Base-by-base conservation (phyloP, 2,113 vertebrate species). In the Callithrix jacchus region DNA sequence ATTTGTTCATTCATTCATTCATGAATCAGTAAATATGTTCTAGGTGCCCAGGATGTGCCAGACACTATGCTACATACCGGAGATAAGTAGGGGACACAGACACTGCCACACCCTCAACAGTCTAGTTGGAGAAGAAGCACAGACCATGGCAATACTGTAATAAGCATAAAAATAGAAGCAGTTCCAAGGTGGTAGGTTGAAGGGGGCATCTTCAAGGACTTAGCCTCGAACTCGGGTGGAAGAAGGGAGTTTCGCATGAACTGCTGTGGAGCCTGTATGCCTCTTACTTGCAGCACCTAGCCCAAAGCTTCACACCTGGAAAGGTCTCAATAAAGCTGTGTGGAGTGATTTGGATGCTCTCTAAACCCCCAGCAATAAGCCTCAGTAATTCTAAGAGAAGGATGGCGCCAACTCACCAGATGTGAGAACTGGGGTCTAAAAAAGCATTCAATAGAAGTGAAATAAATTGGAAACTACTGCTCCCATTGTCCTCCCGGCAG, bases 391-490 rank as follows among this genome's bases (percentile, higher is more conserved):
- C 30, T 16, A 56, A 95, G 80, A 87, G 64, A 87, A 81, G 90
- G 42, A 74, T 79, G 70, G 76, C 0, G 20, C 92, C 92, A 91
- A 23, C 80, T 58, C 25, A 85, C 80, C 97, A 97, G 92, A 95
- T 95, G 94, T 92, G 84, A 71, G 84, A 40, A 30, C 84, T 52
- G 45, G 76, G 76, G 93, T 92, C 95, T 92, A 81, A 87, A 95
- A 95, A 87, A 35, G 56, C 27, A 0, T 56, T 93, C 77, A 56
- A 89, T 85, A 80, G 93, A 93, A 81, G 70, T 40, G 81, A 97
- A 96, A 97, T 98, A 97, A 97, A 98, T 96, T 97, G 88, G 88
- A 97, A 97, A 89, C 49, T 25, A 77, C 89, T 70, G 66, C 70
- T 95, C 40, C 92, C 79, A 92, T 97, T 97, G 97, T 97, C 85